These are phyloP conservation scores for Tetranychus truncatus DNA, from an alignment of 2,888 invertebrate species.

Conservation along the genomic window DNA sequence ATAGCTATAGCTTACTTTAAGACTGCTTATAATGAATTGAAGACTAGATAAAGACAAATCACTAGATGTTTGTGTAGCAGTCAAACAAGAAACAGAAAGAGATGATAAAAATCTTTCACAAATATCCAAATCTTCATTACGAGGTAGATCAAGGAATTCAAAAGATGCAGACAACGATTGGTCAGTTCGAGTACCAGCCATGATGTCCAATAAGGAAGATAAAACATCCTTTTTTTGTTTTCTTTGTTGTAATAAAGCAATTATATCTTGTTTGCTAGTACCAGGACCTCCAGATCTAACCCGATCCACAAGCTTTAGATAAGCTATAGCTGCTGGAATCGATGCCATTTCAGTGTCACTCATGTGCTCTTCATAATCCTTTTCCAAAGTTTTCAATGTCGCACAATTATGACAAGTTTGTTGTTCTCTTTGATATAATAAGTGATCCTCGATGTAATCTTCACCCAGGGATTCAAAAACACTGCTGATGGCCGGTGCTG, in stretches of 20 bases:
- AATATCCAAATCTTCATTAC: conserved; percentile 28
- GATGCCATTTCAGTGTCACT: conserved; percentile 17
- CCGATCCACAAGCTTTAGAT: conserved; percentile 44
- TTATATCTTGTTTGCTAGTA: conserved; percentile 43
- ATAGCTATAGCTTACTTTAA: not conserved
- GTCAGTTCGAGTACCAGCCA: conserved; percentile 35
- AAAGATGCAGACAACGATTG: conserved; percentile 49
- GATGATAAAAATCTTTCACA: conserved; percentile 46
- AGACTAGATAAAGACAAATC: conserved; percentile 13
- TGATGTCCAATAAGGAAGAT: conserved; percentile 22
- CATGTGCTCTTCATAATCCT: conserved; percentile 14
- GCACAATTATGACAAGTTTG: conserved; percentile 19
- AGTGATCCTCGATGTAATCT: conserved; percentile 10
- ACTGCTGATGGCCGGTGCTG: conserved; percentile 1
- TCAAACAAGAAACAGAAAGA: conserved; percentile 14
- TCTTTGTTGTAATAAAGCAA: conserved; percentile 34
- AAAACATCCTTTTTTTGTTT: conserved; percentile 11
- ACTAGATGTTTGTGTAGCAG: conserved; percentile 12
- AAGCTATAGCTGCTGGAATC: conserved; percentile 42
- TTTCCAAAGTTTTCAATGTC: conserved; percentile 6
- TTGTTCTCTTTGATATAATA: conserved; percentile 5
- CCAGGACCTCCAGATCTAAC: conserved; percentile 36
- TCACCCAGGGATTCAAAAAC: conserved; percentile 12
- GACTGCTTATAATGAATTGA: conserved; percentile 3
- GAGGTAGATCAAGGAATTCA: conserved; percentile 40